Evolutionary conservation across 2,113 vertebrate species (phyloP), one percentile per base, ranked within the genome.

Genomic region (Neoarius graeffei): DNA sequence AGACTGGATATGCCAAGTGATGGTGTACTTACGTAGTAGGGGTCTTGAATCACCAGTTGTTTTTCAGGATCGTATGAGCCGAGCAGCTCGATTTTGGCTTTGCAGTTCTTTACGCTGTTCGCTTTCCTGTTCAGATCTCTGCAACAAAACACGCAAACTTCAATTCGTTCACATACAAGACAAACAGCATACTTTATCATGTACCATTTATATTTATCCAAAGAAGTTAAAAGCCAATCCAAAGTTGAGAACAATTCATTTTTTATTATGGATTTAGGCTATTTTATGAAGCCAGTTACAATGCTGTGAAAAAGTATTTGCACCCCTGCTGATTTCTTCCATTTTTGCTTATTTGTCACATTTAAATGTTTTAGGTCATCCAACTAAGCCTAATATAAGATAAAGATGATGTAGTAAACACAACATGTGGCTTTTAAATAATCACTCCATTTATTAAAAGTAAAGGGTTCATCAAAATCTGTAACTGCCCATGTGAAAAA

Each of bases 71-170:
- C 97, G 0, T 96, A 98, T 87, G 89, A 95, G 84, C 97, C 96
- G 19, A 98, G 96, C 0, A 98, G 96, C 92, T 98, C 96, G 83
- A 98, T 96, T 93, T 94, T 96, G 81, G 97, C 96, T 91, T 89
- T 95, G 93, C 86, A 89, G 90, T 95, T 94, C 91, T 96, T 95
- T 92, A 97, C 95, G 2, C 94, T 92, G 62, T 94, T 96, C 82
- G 95, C 94, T 93, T 96, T 98, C 89, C 93, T 95, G 87, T 96
- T 97, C 93, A 99, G 92, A 89, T 98, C 97, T 91, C 98, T 99
- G 95, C 73, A 92, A 93, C 89, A 95, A 92, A 92, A 73, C 91
- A 83, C 83, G 90, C 11, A 88, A 19, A 10, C 7, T 1, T 30
- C 7, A 10, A 81, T 20, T 59, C 79, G 13, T 10, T 35, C 80